A percentile compares a stretch with the other conserved stretches of the same genome.
Conservation (phyloP, 1,140 invertebrate genomes). For the Drosophila chauvacae region DNA sequence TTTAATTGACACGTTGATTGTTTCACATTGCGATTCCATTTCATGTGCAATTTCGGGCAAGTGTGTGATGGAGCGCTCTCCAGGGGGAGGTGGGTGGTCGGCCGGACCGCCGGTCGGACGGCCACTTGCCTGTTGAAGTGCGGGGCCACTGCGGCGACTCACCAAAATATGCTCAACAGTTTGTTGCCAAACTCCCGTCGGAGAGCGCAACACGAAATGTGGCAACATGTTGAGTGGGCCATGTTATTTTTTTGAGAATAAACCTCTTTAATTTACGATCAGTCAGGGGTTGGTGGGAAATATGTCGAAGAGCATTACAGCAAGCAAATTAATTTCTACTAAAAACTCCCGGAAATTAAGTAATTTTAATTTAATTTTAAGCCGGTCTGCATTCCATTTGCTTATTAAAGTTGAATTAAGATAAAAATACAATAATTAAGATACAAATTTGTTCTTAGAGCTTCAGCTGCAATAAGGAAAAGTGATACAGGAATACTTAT, state of each 20-base stretch:
- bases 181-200: slow-evolving; percentile 51
- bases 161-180: slow-evolving; percentile 76
- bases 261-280: not conserved
- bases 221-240: slow-evolving; percentile 44
- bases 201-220: slow-evolving; percentile 24
- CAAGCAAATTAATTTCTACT: not conserved
- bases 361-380: not conserved
- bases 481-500: too few relatives aligned
- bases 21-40: slow-evolving; percentile 67
- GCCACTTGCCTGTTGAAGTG: slow-evolving; percentile 72
- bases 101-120: slow-evolving; percentile 8
- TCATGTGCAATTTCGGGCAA: slow-evolving; percentile 66
- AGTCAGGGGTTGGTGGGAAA: too few relatives aligned
- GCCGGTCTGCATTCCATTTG: too few relatives aligned
- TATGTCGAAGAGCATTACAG: too few relatives aligned
- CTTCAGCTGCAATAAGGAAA: too few relatives aligned
- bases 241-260: not conserved
- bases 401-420: too few relatives aligned
- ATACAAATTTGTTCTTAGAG: too few relatives aligned
- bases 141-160: slow-evolving; percentile 61
- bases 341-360: too few relatives aligned
- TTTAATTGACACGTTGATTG: slow-evolving; percentile 79
- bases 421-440: too few relatives aligned
- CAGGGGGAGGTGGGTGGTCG: not conserved
- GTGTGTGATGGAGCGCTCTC: slow-evolving; percentile 20